Evolutionary conservation across 2,888 invertebrate species (phyloP).

Genomic region (Conistra vaccinii): DNA sequence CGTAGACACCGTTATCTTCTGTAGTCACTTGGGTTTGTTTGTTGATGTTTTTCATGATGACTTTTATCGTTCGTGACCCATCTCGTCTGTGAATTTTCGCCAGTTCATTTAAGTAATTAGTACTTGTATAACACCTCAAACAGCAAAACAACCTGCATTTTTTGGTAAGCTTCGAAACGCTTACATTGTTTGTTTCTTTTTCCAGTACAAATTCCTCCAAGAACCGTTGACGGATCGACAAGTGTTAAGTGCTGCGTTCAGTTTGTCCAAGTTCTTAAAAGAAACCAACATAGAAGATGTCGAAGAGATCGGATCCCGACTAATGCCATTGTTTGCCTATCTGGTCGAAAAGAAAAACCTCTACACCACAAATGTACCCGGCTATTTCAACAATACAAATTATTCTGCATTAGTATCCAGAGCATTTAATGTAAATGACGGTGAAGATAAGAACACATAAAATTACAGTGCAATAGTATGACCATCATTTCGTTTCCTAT

Average conservation of each 20-base stretch:
- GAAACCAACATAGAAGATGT: conserved; percentile 69
- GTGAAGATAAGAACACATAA: conserved; percentile 18
- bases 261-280: conserved; percentile 73
- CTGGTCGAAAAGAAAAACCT: conserved; percentile 76
- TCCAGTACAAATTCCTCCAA: conserved; percentile 83
- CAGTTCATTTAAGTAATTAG: background rate
- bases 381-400: conserved; percentile 68
- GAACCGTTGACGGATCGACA: conserved; percentile 76
- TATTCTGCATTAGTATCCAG: conserved; percentile 70
- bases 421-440: conserved; percentile 33
- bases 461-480: conserved; percentile 8
- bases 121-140: background rate
- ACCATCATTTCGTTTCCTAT: background rate
- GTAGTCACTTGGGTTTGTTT: background rate
- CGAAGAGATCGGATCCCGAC: conserved; percentile 72
- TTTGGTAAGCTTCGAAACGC: background rate
- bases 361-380: conserved; percentile 69
- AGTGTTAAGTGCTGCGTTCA: conserved; percentile 72
- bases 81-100: no score
- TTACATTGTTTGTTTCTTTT: conserved; percentile 49
- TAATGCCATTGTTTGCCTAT: conserved; percentile 80
- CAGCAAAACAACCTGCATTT: background rate
- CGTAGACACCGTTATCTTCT: background rate
- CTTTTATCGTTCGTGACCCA: no score
- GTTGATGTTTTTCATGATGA: background rate